Evolutionary conservation across 2,113 vertebrate species (phyloP).

Genomic region (Pleuronectes platessa): DNA sequence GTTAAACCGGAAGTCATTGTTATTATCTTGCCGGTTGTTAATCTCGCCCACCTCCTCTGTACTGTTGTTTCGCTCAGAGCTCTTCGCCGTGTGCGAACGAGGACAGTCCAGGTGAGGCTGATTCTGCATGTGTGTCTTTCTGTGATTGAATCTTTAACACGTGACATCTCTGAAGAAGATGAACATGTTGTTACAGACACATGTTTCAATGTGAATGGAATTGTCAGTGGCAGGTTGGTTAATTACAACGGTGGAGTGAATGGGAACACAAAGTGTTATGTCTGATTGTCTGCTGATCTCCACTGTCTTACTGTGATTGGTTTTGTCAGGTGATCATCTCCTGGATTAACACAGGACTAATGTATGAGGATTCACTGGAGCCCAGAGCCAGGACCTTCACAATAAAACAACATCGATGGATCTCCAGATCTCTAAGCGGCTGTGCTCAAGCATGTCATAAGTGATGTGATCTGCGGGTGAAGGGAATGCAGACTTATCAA

Average conservation of each 20-base stretch:
- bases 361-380: slow-evolving; percentile 24
- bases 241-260: neutral
- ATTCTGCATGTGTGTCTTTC: neutral
- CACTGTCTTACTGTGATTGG: slow-evolving; percentile 3
- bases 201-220: neutral
- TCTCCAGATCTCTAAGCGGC: neutral
- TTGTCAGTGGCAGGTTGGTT: neutral
- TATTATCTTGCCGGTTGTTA: neutral
- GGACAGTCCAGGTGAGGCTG: slow-evolving; percentile 27
- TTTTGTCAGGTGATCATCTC: slow-evolving; percentile 51
- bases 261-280: slow-evolving; percentile 7
- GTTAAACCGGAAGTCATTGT: slow-evolving; percentile 20
- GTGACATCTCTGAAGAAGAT: neutral
- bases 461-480: slow-evolving; percentile 39
- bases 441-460: neutral
- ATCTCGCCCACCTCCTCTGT: slow-evolving; percentile 15
- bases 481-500: slow-evolving; percentile 60
- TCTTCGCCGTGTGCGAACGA: slow-evolving; percentile 34
- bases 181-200: neutral
- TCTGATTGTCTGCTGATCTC: neutral
- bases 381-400: slow-evolving; percentile 17
- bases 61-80: slow-evolving; percentile 51
- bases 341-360: slow-evolving; percentile 24
- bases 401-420: slow-evolving; percentile 23
- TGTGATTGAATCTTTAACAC: neutral